Evolutionary conservation across 2,888 invertebrate genomes (phyloP).

Genomic region (Amphimallon solstitiale): DNA sequence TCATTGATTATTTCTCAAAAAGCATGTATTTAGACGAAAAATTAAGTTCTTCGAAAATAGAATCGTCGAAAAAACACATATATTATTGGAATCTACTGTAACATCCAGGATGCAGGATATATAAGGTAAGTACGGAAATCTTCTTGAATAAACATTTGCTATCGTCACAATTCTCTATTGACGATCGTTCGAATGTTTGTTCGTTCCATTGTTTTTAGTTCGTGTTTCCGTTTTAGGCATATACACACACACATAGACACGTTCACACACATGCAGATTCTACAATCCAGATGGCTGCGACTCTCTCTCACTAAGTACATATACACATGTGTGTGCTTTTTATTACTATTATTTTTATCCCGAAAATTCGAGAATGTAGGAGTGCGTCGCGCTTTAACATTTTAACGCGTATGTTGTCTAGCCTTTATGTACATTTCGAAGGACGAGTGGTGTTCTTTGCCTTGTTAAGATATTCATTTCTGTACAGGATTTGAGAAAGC

Average conservation of each 20-base stretch:
- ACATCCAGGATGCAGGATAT: slow-evolving; percentile 9
- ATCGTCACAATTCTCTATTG: slow-evolving; percentile 58
- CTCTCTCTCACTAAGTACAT: too few species aligned
- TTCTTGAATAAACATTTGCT: slow-evolving; percentile 56
- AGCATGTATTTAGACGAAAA: too few species aligned
- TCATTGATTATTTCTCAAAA: too few species aligned
- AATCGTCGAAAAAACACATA: too few species aligned
- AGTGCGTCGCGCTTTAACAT: background rate
- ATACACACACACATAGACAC: slow-evolving; percentile 6
- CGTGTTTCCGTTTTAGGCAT: slow-evolving; percentile 41
- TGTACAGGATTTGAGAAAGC: too few species aligned
- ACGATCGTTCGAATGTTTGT: slow-evolving; percentile 48
- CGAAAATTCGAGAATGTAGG: slow-evolving; percentile 10
- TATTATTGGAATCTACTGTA: too few species aligned
- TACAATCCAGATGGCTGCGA: background rate
- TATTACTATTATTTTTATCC: slow-evolving; percentile 26
- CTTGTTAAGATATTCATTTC: too few species aligned
- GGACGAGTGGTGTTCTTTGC: too few species aligned
- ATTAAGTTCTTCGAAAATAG: too few species aligned
- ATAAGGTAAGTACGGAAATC: slow-evolving; percentile 47
- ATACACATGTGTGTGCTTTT: slow-evolving; percentile 2
- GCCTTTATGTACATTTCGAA: too few species aligned
- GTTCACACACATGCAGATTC: slow-evolving; percentile 15
- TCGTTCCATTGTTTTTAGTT: slow-evolving; percentile 45
- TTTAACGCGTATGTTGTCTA: too few species aligned